Evolutionary conservation across 2,113 vertebrate genomes (phyloP).

Genomic region (Cathartes aura): DNA sequence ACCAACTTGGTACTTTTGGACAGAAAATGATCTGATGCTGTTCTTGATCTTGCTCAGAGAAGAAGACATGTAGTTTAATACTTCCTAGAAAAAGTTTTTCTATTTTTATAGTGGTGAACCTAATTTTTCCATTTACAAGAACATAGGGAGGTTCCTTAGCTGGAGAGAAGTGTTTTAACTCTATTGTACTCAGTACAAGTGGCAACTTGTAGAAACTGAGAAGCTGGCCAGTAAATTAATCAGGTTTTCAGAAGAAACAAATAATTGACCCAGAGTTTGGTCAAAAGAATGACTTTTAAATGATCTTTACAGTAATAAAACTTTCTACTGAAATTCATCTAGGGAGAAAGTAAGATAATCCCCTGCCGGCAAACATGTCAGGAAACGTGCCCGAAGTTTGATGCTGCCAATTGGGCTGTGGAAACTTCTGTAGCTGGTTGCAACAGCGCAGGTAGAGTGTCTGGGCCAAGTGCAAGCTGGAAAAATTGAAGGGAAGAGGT

Average conservation of each 20-base stretch:
- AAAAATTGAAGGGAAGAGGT: background rate
- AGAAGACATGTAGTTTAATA: background rate
- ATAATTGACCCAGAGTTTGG: background rate
- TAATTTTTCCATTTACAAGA: background rate
- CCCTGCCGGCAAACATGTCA: background rate
- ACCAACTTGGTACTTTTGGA: background rate
- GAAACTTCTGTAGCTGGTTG: background rate
- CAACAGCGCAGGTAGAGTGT: background rate
- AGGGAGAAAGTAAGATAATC: background rate
- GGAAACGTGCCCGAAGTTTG: background rate
- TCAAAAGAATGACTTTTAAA: background rate
- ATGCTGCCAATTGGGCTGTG: no score
- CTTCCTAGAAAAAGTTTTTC: background rate
- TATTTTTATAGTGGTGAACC: background rate
- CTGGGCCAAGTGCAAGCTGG: background rate
- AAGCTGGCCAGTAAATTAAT: background rate
- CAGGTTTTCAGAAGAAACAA: background rate
- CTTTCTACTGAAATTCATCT: background rate
- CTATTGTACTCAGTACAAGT: background rate
- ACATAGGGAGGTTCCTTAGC: background rate
- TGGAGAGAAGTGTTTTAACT: background rate
- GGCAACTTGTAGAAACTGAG: background rate
- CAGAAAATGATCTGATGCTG: background rate
- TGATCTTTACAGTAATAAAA: background rate
- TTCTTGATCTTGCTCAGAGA: background rate